Conservation (phyloP, 2,797 vertebrate genomes). For the Melanotaenia nigrans region DNA sequence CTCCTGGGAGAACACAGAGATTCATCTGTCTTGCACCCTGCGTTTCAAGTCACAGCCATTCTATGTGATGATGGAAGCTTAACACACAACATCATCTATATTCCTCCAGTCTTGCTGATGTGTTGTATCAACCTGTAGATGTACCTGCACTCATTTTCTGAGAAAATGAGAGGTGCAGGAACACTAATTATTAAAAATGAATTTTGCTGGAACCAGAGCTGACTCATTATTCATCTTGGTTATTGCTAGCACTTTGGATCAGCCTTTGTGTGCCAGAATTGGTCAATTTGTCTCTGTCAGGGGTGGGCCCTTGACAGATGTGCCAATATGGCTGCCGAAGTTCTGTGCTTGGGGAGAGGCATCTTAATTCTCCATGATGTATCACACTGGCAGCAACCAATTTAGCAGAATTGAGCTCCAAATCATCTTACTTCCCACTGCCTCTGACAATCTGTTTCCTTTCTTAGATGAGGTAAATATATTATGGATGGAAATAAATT, state of each 20-base stretch:
- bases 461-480: slow-evolving; percentile 81
- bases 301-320: slow-evolving; percentile 83
- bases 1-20: slow-evolving; percentile 53
- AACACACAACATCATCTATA: slow-evolving; percentile 76
- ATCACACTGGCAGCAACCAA: slow-evolving; percentile 86
- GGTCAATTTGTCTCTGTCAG: slow-evolving; percentile 83
- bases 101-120: slow-evolving; percentile 66
- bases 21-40: slow-evolving; percentile 64
- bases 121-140: slow-evolving; percentile 70
- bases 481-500: slow-evolving; percentile 80
- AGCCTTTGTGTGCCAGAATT: slow-evolving; percentile 77
- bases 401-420: slow-evolving; percentile 84
- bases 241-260: slow-evolving; percentile 84
- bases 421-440: slow-evolving; percentile 83
- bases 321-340: slow-evolving; percentile 83
- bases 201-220: slow-evolving; percentile 71
- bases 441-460: slow-evolving; percentile 80
- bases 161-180: slow-evolving; percentile 75
- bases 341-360: slow-evolving; percentile 77
- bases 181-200: slow-evolving; percentile 85
- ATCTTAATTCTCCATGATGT: slow-evolving; percentile 86
- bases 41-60: slow-evolving; percentile 66
- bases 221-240: slow-evolving; percentile 81
- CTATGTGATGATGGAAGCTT: slow-evolving; percentile 71
- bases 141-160: slow-evolving; percentile 75